Base-by-base conservation (phyloP, 2,797 vertebrate species). In the Acestrorhynchus altus region DNA sequence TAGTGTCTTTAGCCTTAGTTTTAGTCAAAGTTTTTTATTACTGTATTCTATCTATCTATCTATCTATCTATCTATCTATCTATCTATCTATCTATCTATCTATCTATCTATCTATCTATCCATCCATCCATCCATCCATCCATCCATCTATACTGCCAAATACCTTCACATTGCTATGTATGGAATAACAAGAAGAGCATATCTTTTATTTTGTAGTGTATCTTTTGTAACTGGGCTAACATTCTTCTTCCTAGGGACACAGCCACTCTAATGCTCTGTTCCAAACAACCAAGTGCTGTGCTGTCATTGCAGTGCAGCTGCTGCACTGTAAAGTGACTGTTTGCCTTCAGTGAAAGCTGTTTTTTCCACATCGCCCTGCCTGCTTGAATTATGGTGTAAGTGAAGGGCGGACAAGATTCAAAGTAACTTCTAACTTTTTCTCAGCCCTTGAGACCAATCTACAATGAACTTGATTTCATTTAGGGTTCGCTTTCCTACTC, bases 301-400 rank as follows among this genome's bases (percentile, higher is more conserved):
- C 59, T 74, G 35, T 74, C 26, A 77, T 44, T 66, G 39, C 28
- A 59, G n/a, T 31, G 47, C 51, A 81, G 72, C 47, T 72, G 13
- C 31, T 67, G 69, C 63, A 8, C 26, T 66, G 65, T 71, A 80
- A 54, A 52, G 40, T 75, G 68, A 13, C 20, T 2, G 47, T 24
- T 64, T 70, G 22, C n/a, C 46, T 76, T 56, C 22, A 31, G 49
- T 56, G 59, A 74, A 77, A 75, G 20, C 47, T 47, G 52, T 8
- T 1, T 35, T 26, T 61, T 83, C 49, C 63, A 54, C 39, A n/a
- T 11, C 20, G n/a, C 24, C n/a, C 8, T 64, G 65, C 4, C 18
- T 49, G 47, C 67, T 57, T 68, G 26, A 56, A 65, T 80, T 65
- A 67, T 76, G 61, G 40, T 26, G 12, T 22, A 40, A 67, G 4